A percentile compares a stretch with the other conserved stretches of the same genome.
phyloP scores from a whole-genome alignment of 2,888 invertebrate species.

The Pandemis corylana region DNA sequence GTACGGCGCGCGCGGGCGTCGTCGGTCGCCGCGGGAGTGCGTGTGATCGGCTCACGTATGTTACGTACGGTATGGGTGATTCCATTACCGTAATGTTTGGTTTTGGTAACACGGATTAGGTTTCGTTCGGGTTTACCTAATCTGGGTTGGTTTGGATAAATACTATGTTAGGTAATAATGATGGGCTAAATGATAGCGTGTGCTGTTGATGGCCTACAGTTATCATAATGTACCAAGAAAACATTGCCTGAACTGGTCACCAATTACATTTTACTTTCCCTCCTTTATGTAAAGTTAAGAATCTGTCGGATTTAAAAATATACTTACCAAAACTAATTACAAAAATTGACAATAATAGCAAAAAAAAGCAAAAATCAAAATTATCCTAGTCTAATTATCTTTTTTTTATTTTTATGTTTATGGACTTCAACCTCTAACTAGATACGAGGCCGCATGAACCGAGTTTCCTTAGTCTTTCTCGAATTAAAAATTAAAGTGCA shows the following conservation, averaged over 20 bases:
- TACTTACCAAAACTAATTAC: too few species aligned
- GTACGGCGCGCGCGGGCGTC: conserved; percentile 63
- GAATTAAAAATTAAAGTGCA: too few species aligned
- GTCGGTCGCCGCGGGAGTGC: conserved; percentile 69
- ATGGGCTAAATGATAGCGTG: neutral
- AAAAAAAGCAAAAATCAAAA: too few species aligned
- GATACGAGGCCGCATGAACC: too few species aligned
- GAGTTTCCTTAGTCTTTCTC: too few species aligned
- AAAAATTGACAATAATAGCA: too few species aligned
- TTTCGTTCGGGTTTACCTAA: conserved; percentile 31
- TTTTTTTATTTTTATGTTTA: too few species aligned
- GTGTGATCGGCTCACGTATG: conserved; percentile 52
- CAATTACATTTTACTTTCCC: neutral
- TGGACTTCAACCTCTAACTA: too few species aligned
- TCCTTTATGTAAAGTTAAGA: neutral
- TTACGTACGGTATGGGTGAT: conserved; percentile 58
- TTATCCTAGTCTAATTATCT: too few species aligned
- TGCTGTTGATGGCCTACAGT: neutral
- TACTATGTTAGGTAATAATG: neutral
- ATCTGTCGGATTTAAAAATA: too few species aligned
- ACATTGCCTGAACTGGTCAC: too few species aligned
- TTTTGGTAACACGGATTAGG: conserved; percentile 49
- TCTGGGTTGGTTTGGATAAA: conserved; percentile 15
- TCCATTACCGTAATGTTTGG: conserved; percentile 71
- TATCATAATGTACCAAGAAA: neutral